Evolutionary conservation across 2,888 invertebrate species (phyloP).

Genomic region (Nasonia oneida): DNA sequence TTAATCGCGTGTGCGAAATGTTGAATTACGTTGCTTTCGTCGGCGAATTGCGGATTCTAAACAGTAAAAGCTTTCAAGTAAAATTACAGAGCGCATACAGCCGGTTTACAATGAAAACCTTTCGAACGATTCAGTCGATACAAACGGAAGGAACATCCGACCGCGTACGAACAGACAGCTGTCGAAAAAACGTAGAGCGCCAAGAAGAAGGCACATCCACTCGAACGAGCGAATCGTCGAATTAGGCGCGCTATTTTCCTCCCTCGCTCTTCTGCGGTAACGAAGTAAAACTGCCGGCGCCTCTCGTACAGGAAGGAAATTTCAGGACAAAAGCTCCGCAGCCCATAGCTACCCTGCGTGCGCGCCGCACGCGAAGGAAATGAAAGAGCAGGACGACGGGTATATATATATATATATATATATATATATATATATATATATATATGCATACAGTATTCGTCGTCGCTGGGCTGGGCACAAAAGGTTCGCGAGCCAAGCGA

Average conservation of each 20-base stretch:
- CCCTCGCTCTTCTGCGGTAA: background rate
- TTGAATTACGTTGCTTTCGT: no score
- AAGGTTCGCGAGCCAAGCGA: background rate
- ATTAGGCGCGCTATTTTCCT: background rate
- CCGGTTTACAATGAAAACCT: no score
- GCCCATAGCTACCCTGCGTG: background rate
- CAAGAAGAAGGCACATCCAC: background rate
- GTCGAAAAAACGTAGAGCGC: no score
- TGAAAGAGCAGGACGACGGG: background rate
- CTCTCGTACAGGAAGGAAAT: background rate
- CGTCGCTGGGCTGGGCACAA: background rate
- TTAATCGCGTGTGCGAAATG: no score
- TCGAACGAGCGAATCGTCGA: slow-evolving; percentile 9
- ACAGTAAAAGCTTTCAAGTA: no score
- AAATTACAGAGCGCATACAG: no score
- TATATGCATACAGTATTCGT: background rate
- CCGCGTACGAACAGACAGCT: background rate
- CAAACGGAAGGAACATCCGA: background rate
- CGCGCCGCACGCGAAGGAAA: background rate
- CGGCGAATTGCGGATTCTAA: no score
- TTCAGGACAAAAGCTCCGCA: background rate
- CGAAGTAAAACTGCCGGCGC: background rate
- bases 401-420: background rate
- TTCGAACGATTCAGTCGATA: no score
- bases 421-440: background rate